These are phyloP conservation scores for Acanthornis magna DNA, from an alignment of 2,797 vertebrate species.

Conservation along the genomic window DNA sequence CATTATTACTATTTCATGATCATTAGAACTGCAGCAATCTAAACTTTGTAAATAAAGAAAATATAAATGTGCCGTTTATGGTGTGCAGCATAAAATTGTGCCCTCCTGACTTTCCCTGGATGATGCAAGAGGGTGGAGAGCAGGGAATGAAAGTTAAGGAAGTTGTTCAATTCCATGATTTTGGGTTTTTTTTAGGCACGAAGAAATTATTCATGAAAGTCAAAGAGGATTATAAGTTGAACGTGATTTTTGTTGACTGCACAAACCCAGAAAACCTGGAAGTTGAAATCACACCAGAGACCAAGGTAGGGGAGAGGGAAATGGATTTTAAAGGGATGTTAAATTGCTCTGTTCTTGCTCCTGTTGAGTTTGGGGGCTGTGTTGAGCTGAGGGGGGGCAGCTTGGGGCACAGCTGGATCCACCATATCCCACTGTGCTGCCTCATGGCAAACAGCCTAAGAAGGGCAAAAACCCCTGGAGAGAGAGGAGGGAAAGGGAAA, in stretches of 20 bases:
- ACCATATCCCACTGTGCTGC: accelerated
- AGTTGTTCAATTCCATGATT: background rate
- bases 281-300: no score
- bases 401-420: background rate
- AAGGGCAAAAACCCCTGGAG: background rate
- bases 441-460: background rate
- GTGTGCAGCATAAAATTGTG: no score
- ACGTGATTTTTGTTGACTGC: no score
- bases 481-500: background rate
- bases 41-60: background rate
- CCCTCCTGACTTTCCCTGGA: no score
- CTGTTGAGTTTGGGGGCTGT: no score
- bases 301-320: conserved; percentile 74
- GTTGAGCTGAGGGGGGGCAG: background rate
- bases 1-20: background rate
- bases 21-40: background rate
- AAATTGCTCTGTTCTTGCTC: background rate
- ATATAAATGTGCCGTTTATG: background rate
- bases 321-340: background rate
- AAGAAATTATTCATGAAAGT: no score
- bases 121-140: no score
- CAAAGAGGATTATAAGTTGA: no score
- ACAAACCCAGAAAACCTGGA: no score
- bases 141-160: no score
- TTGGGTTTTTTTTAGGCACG: conserved; percentile 78